Evolutionary conservation across 2,113 vertebrate genomes (phyloP).

Genomic region (Sinocyclocheilus maitianheensis): DNA sequence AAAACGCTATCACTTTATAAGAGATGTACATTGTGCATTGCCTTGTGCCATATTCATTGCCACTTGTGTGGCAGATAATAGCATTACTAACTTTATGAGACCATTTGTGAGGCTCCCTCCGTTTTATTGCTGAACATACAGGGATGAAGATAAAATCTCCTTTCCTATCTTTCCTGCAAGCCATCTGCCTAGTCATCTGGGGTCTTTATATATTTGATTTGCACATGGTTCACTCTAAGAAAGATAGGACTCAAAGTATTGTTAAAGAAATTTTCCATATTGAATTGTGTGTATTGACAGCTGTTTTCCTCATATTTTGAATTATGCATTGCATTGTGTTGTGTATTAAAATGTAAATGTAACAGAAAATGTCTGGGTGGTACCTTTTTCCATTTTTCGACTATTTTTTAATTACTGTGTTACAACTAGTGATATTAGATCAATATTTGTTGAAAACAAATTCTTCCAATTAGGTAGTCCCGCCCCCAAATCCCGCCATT

Average conservation of each 20-base stretch:
- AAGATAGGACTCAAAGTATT: not conserved
- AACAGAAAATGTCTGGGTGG: not conserved
- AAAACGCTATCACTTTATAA: not conserved
- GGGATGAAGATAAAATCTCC: constrained; percentile 12
- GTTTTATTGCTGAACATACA: constrained; percentile 20
- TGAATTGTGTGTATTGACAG: not conserved
- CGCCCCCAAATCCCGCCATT: not conserved
- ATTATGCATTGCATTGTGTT: not conserved
- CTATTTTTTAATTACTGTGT: not conserved
- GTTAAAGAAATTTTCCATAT: not conserved
- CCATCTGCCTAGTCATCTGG: constrained; percentile 17
- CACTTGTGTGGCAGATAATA: not conserved
- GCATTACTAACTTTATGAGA: constrained; percentile 27
- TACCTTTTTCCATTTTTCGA: not conserved
- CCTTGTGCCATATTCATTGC: not conserved
- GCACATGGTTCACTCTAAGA: not conserved
- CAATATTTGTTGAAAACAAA: not conserved
- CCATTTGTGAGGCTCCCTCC: constrained; percentile 3
- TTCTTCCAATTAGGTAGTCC: not conserved
- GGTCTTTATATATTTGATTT: constrained; percentile 22
- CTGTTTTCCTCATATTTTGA: not conserved
- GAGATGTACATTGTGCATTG: not conserved
- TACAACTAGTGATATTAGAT: not conserved
- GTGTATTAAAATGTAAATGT: not conserved
- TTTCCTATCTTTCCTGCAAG: not conserved